These are phyloP conservation scores for Sitobion miscanthi DNA, from an alignment of 1,140 invertebrate genomes.

Conservation along the genomic window DNA sequence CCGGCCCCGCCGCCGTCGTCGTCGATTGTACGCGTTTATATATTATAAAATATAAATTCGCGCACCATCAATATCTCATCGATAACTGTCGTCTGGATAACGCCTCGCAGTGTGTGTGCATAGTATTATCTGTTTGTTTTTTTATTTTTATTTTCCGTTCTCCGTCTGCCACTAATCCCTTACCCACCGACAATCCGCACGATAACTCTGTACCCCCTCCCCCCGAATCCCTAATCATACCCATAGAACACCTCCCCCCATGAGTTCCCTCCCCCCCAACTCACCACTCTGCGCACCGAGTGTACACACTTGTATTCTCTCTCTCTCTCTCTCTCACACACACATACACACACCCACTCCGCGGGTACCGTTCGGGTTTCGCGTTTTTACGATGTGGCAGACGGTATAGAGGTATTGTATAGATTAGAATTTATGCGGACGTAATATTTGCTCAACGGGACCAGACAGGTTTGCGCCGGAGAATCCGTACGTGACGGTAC, in stretches of 20 bases:
- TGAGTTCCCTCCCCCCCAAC: neutral
- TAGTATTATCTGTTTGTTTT: neutral
- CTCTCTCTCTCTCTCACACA: neutral
- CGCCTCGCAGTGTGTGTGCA: neutral
- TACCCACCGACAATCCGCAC: neutral
- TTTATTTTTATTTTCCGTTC: neutral
- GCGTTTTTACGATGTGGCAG: neutral
- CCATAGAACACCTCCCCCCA: neutral
- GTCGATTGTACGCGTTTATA: neutral
- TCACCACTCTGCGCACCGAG: neutral
- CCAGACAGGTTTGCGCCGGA: neutral
- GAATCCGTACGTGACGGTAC: conserved; percentile 45
- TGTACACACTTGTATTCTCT: neutral
- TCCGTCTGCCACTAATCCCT: neutral
- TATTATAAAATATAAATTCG: neutral
- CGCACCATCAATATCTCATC: neutral
- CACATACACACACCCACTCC: neutral
- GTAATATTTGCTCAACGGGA: conserved; percentile 17
- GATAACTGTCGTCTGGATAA: conserved; percentile 4
- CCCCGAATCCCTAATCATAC: neutral
- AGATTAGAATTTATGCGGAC: conserved; percentile 41
- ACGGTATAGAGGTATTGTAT: neutral
- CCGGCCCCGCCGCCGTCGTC: no score
- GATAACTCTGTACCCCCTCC: no score
- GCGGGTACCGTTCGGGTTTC: neutral